Percentiles rank a stretch among this genome's conserved stretches.
Evolutionary conservation across 64 coral and sea anemone species (phyloP).

Genomic region (Montipora sp.): DNA sequence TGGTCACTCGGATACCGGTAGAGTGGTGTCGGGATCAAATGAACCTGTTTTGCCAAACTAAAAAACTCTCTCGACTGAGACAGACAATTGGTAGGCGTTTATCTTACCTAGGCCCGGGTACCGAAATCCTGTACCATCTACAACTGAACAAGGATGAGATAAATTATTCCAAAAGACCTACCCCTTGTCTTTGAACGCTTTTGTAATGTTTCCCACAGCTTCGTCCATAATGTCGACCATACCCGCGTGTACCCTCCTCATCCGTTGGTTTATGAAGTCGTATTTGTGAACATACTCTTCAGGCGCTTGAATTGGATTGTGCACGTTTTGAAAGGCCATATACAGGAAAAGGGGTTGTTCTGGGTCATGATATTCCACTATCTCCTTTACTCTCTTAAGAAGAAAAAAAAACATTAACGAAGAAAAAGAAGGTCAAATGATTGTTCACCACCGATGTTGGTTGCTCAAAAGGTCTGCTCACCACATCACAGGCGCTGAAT

Average conservation of each 20-base stretch:
- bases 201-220: slow-evolving; percentile 51
- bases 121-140: background rate
- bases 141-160: background rate
- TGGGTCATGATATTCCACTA: slow-evolving; percentile 32
- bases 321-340: slow-evolving; percentile 53
- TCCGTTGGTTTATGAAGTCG: slow-evolving; percentile 13
- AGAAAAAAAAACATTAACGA: background rate
- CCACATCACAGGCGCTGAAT: no score
- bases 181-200: slow-evolving; percentile 20
- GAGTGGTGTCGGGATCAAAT: no score
- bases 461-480: no score
- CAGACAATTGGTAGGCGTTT: no score
- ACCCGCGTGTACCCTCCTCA: background rate
- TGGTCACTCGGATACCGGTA: no score
- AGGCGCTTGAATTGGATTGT: slow-evolving; percentile 30
- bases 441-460: no score
- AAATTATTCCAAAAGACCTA: background rate
- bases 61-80: no score
- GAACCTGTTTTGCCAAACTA: no score
- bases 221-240: slow-evolving; percentile 47
- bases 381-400: slow-evolving; percentile 22
- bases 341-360: slow-evolving; percentile 35
- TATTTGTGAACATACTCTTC: slow-evolving; percentile 36
- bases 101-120: no score
- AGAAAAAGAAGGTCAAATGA: background rate